Conservation (phyloP, 2,797 vertebrate species). For the Poeciliopsis infans region DNA sequence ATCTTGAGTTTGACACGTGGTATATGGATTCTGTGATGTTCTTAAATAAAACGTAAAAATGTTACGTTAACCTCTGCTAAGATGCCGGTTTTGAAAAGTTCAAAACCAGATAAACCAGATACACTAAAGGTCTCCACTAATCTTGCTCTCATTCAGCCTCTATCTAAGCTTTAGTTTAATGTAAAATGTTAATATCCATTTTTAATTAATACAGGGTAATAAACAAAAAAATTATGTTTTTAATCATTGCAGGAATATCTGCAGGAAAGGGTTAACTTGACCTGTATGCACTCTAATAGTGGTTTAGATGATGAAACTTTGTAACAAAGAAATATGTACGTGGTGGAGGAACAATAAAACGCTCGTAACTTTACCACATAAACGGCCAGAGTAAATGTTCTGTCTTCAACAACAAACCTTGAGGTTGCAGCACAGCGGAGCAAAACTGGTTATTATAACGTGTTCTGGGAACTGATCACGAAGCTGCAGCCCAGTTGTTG, state of each 20-base stretch:
- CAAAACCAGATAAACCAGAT: not conserved
- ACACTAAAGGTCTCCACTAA: not conserved
- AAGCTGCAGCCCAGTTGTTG: conserved; percentile 27
- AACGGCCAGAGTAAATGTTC: conserved; percentile 48
- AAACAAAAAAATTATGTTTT: not conserved
- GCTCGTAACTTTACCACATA: conserved; percentile 52
- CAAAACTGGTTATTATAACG: conserved; percentile 49
- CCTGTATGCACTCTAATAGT: not conserved
- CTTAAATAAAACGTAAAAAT: not conserved
- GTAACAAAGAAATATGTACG: conserved; percentile 16
- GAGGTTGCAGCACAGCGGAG: conserved; percentile 20
- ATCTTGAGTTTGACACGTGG: too few species aligned
- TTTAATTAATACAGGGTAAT: not conserved
- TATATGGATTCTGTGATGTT: too few species aligned
- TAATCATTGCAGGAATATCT: not conserved
- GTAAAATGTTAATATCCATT: not conserved
- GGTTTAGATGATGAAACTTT: not conserved
- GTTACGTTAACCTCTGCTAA: too few species aligned
- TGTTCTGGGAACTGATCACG: conserved; percentile 54
- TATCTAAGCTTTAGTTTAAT: not conserved
- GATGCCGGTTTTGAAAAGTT: too few species aligned
- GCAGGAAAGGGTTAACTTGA: not conserved
- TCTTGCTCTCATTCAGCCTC: not conserved
- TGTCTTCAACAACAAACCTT: conserved; percentile 51
- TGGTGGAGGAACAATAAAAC: conserved; percentile 47